Conservation (phyloP, 1,140 invertebrate genomes). For the Cyclargus thomasi region DNA sequence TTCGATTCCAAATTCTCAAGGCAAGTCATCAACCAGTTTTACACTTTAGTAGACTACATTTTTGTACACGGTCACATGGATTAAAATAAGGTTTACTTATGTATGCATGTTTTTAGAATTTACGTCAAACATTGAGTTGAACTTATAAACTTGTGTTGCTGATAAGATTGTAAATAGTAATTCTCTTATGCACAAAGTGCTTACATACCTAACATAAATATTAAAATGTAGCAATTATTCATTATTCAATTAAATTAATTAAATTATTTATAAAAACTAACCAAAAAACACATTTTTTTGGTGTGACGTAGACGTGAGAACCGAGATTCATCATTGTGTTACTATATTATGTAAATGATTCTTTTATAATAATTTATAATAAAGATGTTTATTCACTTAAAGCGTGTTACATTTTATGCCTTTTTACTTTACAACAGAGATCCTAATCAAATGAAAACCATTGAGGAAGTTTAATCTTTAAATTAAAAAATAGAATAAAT, state of each 20-base stretch:
- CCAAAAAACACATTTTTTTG: not conserved
- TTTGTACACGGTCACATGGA: not conserved
- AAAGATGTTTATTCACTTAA: not conserved
- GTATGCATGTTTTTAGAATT: not conserved
- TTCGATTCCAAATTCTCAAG: not conserved
- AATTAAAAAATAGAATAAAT: not conserved
- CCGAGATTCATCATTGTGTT: not conserved
- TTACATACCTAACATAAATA: not conserved
- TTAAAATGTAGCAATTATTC: not conserved
- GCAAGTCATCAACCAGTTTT: not conserved
- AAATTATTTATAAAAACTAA: not conserved
- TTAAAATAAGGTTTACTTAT: too few species aligned
- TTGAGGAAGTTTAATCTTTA: not conserved
- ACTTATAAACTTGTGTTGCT: not conserved
- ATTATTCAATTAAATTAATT: not conserved
- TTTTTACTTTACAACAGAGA: not conserved
- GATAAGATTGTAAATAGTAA: not conserved
- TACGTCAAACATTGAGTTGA: not conserved
- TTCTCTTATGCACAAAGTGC: not conserved
- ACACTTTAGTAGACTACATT: not conserved
- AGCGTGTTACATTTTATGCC: not conserved
- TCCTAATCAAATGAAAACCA: not conserved
- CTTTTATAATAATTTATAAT: not conserved
- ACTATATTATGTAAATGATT: constrained; percentile 6
- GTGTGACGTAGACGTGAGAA: not conserved